Percentiles rank a stretch among this genome's conserved stretches.
These are phyloP conservation scores for Corythaeola cristata DNA, from an alignment of 2,113 vertebrate species.

Conservation along the genomic window DNA sequence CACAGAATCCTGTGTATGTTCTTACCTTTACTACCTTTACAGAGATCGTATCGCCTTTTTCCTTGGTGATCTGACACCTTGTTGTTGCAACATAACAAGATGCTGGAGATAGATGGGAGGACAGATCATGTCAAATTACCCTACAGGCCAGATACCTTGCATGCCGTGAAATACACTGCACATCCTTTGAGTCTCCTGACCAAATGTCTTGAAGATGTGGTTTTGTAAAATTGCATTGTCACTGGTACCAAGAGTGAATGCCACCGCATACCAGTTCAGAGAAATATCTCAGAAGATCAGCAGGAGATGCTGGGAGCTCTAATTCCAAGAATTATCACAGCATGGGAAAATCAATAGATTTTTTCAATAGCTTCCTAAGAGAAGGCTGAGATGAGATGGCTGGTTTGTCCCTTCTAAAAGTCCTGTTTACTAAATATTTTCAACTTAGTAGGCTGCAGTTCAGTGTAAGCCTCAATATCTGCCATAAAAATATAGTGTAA, in stretches of 20 bases:
- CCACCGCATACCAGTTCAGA: not conserved
- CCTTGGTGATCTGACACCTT: not conserved
- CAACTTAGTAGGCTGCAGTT: not conserved
- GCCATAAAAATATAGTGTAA: not conserved
- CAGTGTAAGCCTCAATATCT: not conserved
- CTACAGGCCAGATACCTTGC: not conserved
- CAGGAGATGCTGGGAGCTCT: conserved; percentile 5
- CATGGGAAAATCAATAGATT: conserved; percentile 3
- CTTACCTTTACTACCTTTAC: not conserved
- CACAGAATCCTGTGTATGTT: not conserved
- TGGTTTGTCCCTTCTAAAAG: conserved; percentile 49
- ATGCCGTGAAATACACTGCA: not conserved
- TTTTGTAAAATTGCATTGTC: not conserved
- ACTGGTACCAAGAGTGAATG: not conserved
- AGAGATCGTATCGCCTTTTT: not conserved
- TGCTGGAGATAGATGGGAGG: not conserved
- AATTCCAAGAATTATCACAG: not conserved
- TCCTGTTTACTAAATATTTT: not conserved
- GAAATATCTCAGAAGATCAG: not conserved
- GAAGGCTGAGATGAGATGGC: not conserved
- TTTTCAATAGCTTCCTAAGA: conserved; percentile 10
- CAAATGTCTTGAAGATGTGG: not conserved
- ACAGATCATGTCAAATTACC: not conserved
- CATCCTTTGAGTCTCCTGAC: not conserved
- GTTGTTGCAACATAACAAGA: not conserved